A percentile compares a stretch with the other conserved stretches of the same genome.
Evolutionary conservation across 2,113 vertebrate genomes (phyloP).

Genomic region (zebrafish (Danio rerio)): DNA sequence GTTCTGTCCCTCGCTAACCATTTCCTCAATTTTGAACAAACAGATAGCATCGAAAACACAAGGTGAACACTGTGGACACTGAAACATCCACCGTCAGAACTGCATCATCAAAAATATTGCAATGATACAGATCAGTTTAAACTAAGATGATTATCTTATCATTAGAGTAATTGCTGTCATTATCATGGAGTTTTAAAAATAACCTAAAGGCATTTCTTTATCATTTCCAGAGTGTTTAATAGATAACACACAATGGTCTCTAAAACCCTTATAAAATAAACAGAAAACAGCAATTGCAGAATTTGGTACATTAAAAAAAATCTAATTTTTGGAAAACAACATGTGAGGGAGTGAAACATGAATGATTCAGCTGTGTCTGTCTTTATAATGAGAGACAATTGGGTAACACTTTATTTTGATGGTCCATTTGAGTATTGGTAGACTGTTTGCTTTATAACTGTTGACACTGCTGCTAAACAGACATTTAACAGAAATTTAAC

Average conservation of each 20-base stretch:
- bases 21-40: slow-evolving; percentile 52
- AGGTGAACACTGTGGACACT: neutral
- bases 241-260: neutral
- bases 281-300: neutral
- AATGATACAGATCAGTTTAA: neutral
- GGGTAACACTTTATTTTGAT: no score
- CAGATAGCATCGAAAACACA: neutral
- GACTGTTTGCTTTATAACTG: no score
- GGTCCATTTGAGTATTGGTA: no score
- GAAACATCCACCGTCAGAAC: neutral
- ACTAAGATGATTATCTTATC: neutral
- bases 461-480: no score
- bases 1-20: slow-evolving; percentile 45
- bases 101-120: neutral
- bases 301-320: no score
- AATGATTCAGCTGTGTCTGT: no score
- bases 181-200: neutral
- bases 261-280: neutral
- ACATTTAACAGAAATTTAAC: no score
- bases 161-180: neutral
- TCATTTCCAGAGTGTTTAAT: no score
- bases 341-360: no score
- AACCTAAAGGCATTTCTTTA: neutral
- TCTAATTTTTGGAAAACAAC: no score
- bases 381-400: no score